Evolutionary conservation across 2,113 vertebrate genomes (phyloP), one percentile per base, ranked within the genome.

Genomic region (Solea senegalensis): DNA sequence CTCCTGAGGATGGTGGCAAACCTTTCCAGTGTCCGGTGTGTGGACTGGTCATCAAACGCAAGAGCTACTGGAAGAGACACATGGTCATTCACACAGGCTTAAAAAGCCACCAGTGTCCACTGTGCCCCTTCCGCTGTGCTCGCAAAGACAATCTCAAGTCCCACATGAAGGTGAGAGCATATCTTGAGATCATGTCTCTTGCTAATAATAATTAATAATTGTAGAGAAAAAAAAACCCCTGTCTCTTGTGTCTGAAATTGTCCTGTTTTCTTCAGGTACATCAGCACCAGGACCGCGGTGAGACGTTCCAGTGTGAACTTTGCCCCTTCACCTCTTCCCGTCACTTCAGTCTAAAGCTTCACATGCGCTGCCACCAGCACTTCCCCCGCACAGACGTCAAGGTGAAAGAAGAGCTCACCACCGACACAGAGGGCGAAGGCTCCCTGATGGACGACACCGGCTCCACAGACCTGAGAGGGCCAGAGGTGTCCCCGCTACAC

Each of bases 91-190:
- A 99, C 91, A 99, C 98, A 39, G 98, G 98, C 88, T 92, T 99
- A 88, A 99, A 99, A 94, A 99, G 98, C 88, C 98, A 99, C 89
- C 97, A 99, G 91, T 99, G 98, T 90, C 97, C 98, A 0, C 92
- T 99, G 81, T 99, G 98, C 90, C 98, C 98, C 10, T 99, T 99
- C 91, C 96, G 98, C 75, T 99, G 98, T 88, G 98, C 98, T 90
- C 98, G 98, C 94, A 99, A 99, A 96, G 98, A 99, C 96, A 99
- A 99, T 98, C 97, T 99, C 84, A 99, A 99, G 94, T 99, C 98
- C 87, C 98, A 99, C 90, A 99, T 99, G 98, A 99, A 99, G 98
- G 98, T 99, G 94, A 95, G 93, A 65, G n/a, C 1, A 63, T 59
- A 51, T 49, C 13, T 58, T 65, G 15, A 64, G 10, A 57, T 54